Evolutionary conservation across 2,113 vertebrate species (phyloP), one percentile per base, ranked within the genome.

Genomic region (Ciconia maguari): DNA sequence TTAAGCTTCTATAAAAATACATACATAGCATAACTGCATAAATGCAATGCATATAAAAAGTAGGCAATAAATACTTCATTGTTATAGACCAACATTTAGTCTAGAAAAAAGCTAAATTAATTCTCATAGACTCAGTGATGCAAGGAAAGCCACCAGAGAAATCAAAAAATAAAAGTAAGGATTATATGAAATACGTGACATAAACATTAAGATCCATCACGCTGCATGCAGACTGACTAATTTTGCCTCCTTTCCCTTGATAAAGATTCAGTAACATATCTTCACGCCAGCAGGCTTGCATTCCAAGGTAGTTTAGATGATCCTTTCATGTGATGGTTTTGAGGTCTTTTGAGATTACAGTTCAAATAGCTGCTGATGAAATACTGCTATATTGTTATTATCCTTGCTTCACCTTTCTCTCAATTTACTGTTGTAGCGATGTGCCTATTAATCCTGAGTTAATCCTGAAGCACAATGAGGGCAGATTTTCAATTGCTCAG

Each of bases 401-500:
- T 82, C 76, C 62, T 91, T 87, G 36, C 61, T 89, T 97, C 74
- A 76, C 78, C 65, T 94, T 93, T 65, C 55, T 61, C 70, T 84
- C 24, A 70, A 34, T 79, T 87, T 87, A 76, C 49, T 81, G 27
- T 75, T 46, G 29, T 38, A 57, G 62, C 3, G 9, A 94, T 84
- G 62, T 68, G 74, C 64, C 42, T 85, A 79, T 82, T 92, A 94
- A 94, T 93, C 78, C 81, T 55, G 38, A 82, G 26, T 90, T 92
- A 90, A 94, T 95, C 81, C 82, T 61, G 49, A 90, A 88, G 68
- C 57, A 94, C 48, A 87, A 58, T 41, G 27, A 87, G 54, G 58
- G 85, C 70, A 93, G 74, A 84, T 94, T 93, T 95, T 95, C 91
- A 91, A 70, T 87, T 82, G 34, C 89, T 93, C 27, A n/a, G 83